Conservation (phyloP, 2,888 invertebrate genomes). For the Xestia rhomboidea region DNA sequence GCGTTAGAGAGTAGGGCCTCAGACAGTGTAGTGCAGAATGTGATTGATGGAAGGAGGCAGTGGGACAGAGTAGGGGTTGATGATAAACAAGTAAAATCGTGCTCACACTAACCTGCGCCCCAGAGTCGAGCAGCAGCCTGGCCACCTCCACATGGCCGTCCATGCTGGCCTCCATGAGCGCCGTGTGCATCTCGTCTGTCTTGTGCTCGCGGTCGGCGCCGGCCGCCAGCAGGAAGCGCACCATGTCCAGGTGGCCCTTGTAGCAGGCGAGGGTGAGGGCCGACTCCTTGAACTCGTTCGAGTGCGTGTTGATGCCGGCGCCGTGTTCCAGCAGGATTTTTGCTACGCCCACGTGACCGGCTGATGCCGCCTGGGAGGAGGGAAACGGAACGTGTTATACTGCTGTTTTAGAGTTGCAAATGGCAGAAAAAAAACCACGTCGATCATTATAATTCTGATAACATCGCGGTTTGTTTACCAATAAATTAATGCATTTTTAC, state of each 20-base stretch:
- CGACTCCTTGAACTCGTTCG: conserved; percentile 99
- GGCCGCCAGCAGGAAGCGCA: conserved; percentile 97
- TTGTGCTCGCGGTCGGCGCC: conserved; percentile 99
- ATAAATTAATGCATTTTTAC: conserved; percentile 28
- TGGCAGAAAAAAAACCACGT: background rate
- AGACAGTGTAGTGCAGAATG: background rate
- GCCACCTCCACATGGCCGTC: conserved; percentile 99
- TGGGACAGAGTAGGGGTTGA: background rate
- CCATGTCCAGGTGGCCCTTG: conserved; percentile 99
- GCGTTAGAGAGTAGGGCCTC: too few species aligned
- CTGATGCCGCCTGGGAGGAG: conserved; percentile 94
- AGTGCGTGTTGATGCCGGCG: conserved; percentile 99
- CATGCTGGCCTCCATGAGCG: conserved; percentile 99
- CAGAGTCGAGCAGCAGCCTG: conserved; percentile 97
- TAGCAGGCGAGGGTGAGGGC: conserved; percentile 98
- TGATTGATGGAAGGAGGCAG: background rate
- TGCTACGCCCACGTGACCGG: conserved; percentile 98
- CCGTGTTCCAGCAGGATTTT: conserved; percentile 97
- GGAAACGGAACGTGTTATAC: background rate
- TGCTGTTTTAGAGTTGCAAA: background rate
- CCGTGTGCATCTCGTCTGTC: conserved; percentile 99
- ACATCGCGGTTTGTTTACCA: conserved; percentile 40
- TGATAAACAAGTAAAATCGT: conserved; percentile 21
- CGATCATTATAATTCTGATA: background rate
- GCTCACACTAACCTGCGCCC: conserved; percentile 93